A percentile compares a stretch with the other conserved stretches of the same genome.
Conservation (phyloP, 2,797 vertebrate species). For the Dendrocincla fuliginosa region DNA sequence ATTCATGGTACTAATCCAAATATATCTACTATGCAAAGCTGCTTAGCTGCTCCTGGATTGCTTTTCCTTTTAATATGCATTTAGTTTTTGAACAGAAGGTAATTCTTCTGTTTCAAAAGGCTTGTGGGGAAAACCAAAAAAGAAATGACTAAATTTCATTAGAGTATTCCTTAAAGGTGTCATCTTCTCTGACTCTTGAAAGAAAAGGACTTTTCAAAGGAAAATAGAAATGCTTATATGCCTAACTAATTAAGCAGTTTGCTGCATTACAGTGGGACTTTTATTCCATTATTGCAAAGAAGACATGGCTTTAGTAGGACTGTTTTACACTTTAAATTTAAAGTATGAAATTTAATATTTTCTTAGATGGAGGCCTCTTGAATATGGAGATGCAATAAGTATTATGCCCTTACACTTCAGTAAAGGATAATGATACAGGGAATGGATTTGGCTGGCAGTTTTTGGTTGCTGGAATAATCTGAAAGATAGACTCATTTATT, state of each 20-base stretch:
- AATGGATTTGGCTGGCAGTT: background rate
- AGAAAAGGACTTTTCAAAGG: background rate
- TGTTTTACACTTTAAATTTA: background rate
- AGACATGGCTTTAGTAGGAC: background rate
- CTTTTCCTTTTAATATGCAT: slow-evolving; percentile 26
- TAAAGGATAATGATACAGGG: slow-evolving; percentile 8
- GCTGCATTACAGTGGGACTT: background rate
- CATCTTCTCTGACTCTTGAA: background rate
- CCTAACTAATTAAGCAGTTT: slow-evolving; percentile 22
- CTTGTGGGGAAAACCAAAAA: background rate
- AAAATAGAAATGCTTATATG: background rate
- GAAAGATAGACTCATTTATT: slow-evolving; percentile 14
- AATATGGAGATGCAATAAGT: background rate
- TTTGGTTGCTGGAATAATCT: slow-evolving; percentile 21
- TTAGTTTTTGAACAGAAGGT: background rate
- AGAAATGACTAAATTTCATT: background rate
- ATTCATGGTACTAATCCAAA: slow-evolving; percentile 5
- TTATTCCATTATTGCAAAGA: background rate
- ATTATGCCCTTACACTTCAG: background rate
- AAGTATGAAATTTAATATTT: background rate
- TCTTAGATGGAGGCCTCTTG: background rate
- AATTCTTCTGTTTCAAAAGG: background rate
- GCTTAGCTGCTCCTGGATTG: slow-evolving; percentile 5
- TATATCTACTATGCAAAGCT: slow-evolving; percentile 25
- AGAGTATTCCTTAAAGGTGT: slow-evolving; percentile 15